Evolutionary conservation across 2,113 vertebrate genomes (phyloP).

Genomic region (Tyrannus savana): DNA sequence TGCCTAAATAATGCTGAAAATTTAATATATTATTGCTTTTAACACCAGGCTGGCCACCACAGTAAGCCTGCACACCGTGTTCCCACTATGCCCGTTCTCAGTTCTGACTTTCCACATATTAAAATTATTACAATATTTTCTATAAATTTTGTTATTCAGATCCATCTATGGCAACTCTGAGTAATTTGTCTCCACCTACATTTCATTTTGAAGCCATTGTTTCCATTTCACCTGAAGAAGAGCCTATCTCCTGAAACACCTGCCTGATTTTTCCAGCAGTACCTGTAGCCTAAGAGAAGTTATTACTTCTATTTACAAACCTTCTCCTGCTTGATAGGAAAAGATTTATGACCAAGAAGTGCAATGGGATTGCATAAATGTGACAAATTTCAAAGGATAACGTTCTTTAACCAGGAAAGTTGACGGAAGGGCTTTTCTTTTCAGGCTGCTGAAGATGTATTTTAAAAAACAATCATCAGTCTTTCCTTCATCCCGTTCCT

Average conservation of each 20-base stretch:
- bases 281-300: not conserved
- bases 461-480: not conserved
- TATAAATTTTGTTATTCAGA: not conserved
- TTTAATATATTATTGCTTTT: not conserved
- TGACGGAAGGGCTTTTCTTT: not conserved
- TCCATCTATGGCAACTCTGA: not conserved
- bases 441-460: not conserved
- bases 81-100: not conserved
- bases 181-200: not conserved
- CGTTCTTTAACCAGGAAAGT: not conserved
- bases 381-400: not conserved
- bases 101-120: not conserved
- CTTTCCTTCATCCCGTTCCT: not conserved
- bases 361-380: not conserved
- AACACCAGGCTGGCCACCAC: not conserved
- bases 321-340: not conserved
- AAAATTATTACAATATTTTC: not conserved
- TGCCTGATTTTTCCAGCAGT: not conserved
- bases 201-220: not conserved
- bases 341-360: not conserved
- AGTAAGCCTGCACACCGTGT: fast-evolving
- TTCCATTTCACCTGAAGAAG: not conserved
- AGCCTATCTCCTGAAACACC: not conserved
- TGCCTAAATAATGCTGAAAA: not conserved
- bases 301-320: not conserved